These are phyloP conservation scores for Clarias pachynema DNA, from an alignment of 2,797 vertebrate genomes.

Conservation along the genomic window DNA sequence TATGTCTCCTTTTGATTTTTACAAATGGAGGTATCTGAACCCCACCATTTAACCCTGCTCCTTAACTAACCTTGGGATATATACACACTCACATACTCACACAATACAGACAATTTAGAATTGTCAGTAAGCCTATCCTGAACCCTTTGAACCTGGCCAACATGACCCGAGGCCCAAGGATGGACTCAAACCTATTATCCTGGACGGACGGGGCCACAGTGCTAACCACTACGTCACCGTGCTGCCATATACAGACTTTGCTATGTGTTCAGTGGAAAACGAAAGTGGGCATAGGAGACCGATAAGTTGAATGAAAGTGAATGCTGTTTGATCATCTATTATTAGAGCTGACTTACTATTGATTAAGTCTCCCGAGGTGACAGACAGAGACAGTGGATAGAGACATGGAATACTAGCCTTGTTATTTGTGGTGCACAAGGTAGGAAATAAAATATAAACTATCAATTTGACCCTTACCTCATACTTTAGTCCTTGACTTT, in stretches of 20 bases:
- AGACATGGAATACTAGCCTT: neutral
- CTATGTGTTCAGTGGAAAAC: neutral
- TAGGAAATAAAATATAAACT: neutral
- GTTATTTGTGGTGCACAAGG: neutral
- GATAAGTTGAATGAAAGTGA: neutral
- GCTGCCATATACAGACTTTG: neutral
- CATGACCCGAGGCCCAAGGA: no score
- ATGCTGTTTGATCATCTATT: neutral
- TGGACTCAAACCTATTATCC: no score
- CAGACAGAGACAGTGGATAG: neutral
- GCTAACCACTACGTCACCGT: no score
- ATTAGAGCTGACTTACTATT: neutral
- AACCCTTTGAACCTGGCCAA: no score
- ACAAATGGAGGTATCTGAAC: no score
- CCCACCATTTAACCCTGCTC: no score
- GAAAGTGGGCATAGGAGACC: neutral
- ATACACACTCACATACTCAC: no score
- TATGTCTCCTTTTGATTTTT: no score
- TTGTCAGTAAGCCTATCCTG: no score
- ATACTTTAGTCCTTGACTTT: neutral
- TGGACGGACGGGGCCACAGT: no score
- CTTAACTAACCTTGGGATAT: no score
- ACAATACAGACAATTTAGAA: no score
- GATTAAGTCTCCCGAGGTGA: neutral
- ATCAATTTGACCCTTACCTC: neutral